Base-by-base conservation (phyloP, 2,113 vertebrate species). In the Hiodon alosoides region DNA sequence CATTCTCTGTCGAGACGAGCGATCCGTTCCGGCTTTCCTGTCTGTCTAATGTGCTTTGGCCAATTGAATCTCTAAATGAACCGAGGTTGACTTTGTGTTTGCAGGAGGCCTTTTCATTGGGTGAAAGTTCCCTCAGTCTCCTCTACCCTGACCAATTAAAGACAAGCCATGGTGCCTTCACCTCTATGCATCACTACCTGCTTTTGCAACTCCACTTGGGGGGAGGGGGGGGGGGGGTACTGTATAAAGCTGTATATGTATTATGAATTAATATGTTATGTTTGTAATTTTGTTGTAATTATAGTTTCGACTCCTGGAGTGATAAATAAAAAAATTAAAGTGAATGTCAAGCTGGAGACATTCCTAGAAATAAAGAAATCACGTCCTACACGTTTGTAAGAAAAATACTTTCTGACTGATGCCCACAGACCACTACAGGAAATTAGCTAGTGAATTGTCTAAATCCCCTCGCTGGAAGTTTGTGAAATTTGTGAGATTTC, bases 21-120 rank as follows among this genome's bases (percentile, higher is more conserved):
- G 11, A 31, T 31, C 31, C 31, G 31, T 31, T 31, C 31, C 31
- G 31, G 31, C 31, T 31, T 31, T 31, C 31, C 16, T 62, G 60
- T 62, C 60, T 62, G 54, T 7, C 46, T 57, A 50, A 60, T 60
- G 8, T 55, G 16, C 16, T 55, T 4, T 46, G 17, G 13, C 57
- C 4, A 31, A 31, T 57, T 53, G 17, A 69, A 53, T 52, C n/a
- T 31, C 14, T 31, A 14, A 8, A 31, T 55, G 13, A 57, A 58
- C 67, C 52, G 17, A 67, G 48, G 52, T 65, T 65, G 17, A 16
- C 6, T 71, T 4, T 71, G 48, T 73, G 59, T 65, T 76, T 76
- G 57, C 82, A 92, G 90, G 90, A 54, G 90, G 90, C 68, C 88
- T 92, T 74, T 92, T 89, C 80, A 89, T 90, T 46, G 90, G 90